A percentile compares a stretch with the other conserved stretches of the same genome.
Conservation (phyloP, 2,113 vertebrate species). For the Terrapene triunguis region DNA sequence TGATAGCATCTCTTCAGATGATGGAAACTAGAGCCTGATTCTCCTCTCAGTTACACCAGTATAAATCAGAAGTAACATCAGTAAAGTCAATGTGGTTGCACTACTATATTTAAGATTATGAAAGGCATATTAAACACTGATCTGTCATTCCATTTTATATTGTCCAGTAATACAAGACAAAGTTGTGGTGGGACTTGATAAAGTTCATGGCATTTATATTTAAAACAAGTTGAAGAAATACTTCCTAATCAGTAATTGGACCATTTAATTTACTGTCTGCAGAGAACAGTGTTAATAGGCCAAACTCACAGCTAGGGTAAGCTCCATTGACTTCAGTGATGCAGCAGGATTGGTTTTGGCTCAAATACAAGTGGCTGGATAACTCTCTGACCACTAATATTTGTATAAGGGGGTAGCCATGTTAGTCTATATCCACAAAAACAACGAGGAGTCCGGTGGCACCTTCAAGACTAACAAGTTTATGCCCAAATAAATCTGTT, state of each 20-base stretch:
- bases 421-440: too few species aligned
- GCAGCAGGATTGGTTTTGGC: conserved; percentile 39
- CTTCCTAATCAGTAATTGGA: neutral
- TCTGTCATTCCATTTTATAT: neutral
- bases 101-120: neutral
- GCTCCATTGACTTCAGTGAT: conserved; percentile 57
- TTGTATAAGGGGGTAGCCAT: neutral
- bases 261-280: conserved; percentile 1
- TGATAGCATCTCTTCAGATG: neutral
- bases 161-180: neutral
- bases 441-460: too few species aligned
- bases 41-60: too few species aligned
- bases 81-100: neutral
- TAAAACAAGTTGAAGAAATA: conserved; percentile 19
- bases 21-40: neutral
- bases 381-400: conserved; percentile 47
- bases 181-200: neutral
- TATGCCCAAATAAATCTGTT: too few species aligned
- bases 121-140: neutral
- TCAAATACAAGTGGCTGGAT: conserved; percentile 36
- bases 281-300: conserved; percentile 6
- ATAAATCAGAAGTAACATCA: too few species aligned
- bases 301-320: conserved; percentile 57
- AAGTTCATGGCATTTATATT: conserved; percentile 44
- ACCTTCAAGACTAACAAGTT: too few species aligned